These are phyloP conservation scores for Ceriagrion tenellum DNA, from an alignment of 2,888 invertebrate genomes.

Conservation along the genomic window DNA sequence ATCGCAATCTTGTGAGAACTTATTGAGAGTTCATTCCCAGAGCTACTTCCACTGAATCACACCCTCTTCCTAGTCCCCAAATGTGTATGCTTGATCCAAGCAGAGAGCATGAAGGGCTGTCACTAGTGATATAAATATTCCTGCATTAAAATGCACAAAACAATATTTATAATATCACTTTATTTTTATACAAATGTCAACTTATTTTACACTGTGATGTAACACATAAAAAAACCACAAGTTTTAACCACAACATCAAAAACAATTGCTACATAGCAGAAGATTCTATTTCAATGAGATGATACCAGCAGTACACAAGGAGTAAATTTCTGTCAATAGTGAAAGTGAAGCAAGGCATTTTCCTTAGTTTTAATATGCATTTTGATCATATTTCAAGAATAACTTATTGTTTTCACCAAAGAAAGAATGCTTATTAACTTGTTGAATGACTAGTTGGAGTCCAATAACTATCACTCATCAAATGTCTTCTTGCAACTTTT, in stretches of 20 bases:
- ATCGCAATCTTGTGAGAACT: too few relatives aligned
- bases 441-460: background rate
- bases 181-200: slow-evolving; percentile 24
- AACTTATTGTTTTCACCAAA: background rate
- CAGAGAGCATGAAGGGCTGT: too few relatives aligned
- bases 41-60: too few relatives aligned
- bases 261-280: slow-evolving; percentile 24
- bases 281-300: slow-evolving; percentile 25
- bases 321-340: background rate
- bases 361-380: background rate
- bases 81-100: too few relatives aligned
- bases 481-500: background rate
- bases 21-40: too few relatives aligned
- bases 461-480: background rate
- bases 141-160: background rate
- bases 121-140: too few relatives aligned
- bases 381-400: background rate
- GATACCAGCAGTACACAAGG: background rate
- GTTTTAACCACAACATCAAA: slow-evolving; percentile 32
- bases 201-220: slow-evolving; percentile 32
- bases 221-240: background rate
- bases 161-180: background rate
- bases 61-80: too few relatives aligned
- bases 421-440: background rate
- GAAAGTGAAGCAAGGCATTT: background rate